These are phyloP conservation scores for Dolichomitus sp. DNA, from an alignment of 2,888 invertebrate genomes.

Conservation along the genomic window DNA sequence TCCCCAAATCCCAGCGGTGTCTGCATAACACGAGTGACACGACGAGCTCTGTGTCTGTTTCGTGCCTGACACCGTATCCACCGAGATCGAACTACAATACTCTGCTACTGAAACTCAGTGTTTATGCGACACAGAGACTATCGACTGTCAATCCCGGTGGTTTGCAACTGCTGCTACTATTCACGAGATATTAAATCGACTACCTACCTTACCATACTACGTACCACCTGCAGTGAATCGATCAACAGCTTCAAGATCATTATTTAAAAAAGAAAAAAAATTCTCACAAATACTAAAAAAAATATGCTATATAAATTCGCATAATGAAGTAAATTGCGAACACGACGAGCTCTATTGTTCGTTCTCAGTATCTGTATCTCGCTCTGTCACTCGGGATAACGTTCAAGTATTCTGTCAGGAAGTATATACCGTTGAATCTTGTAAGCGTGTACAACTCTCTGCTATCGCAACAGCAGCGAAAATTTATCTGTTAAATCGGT, in stretches of 20 bases:
- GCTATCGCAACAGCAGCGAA: not conserved
- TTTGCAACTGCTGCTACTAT: not conserved
- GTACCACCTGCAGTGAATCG: not conserved
- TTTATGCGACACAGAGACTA: not conserved
- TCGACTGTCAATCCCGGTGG: not conserved
- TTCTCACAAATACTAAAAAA: not conserved
- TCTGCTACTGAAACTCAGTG: conserved; percentile 6
- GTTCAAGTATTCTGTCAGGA: not conserved
- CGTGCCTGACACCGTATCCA: not conserved
- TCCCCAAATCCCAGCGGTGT: not conserved
- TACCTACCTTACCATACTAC: not conserved
- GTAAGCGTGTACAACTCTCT: not conserved
- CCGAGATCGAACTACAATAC: not conserved
- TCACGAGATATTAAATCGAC: not conserved
- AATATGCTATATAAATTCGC: not conserved
- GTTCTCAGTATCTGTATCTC: not conserved
- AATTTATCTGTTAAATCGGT: not conserved
- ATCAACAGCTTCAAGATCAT: not conserved
- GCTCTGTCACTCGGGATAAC: not conserved
- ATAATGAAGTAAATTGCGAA: too few relatives aligned
- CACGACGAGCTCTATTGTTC: not conserved
- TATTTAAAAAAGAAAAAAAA: not conserved
- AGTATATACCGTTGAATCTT: not conserved
- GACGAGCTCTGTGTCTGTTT: not conserved
- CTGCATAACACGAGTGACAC: conserved; percentile 10